A percentile compares a stretch with the other conserved stretches of the same genome.
These are phyloP conservation scores for Ptilodon capucinus DNA, from an alignment of 2,888 invertebrate species.

Conservation along the genomic window DNA sequence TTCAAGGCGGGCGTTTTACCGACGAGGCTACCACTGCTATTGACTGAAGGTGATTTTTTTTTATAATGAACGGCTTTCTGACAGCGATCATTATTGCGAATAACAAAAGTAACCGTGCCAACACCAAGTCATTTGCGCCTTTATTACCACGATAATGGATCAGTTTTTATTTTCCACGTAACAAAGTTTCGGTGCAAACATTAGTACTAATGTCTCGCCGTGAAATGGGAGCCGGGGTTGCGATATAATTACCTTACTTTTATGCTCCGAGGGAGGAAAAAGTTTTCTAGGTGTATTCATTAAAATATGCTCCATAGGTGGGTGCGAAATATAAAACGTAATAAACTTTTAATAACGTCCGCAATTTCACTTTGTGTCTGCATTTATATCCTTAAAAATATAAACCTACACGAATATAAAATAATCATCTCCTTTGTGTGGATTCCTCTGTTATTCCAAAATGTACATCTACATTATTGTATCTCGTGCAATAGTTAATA, in stretches of 20 bases:
- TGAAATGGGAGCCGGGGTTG: conserved; percentile 46
- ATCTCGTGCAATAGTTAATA: neutral
- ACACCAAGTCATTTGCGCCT: conserved; percentile 41
- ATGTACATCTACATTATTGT: conserved; percentile 1
- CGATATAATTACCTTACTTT: conserved; percentile 59
- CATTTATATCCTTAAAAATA: neutral
- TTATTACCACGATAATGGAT: conserved; percentile 56
- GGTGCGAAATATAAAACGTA: conserved; percentile 6
- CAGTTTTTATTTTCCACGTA: conserved; percentile 59
- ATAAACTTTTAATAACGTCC: conserved; percentile 2
- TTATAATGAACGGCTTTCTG: conserved; percentile 30
- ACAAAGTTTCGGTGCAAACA: conserved; percentile 57
- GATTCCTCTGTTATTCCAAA: neutral
- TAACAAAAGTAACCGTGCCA: conserved; percentile 28
- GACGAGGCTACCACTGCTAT: no score
- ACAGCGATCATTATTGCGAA: conserved; percentile 24
- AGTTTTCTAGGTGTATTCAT: conserved; percentile 36
- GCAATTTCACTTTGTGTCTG: neutral
- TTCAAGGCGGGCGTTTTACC: no score
- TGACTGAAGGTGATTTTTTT: no score
- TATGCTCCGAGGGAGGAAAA: conserved; percentile 40
- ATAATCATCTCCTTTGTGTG: neutral
- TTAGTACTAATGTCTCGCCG: conserved; percentile 57
- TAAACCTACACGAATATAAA: neutral
- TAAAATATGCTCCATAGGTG: conserved; percentile 25